Percentiles rank a stretch among this genome's conserved stretches.
Evolutionary conservation across 2,113 vertebrate genomes (phyloP).

Genomic region (Catharus fuscescens): DNA sequence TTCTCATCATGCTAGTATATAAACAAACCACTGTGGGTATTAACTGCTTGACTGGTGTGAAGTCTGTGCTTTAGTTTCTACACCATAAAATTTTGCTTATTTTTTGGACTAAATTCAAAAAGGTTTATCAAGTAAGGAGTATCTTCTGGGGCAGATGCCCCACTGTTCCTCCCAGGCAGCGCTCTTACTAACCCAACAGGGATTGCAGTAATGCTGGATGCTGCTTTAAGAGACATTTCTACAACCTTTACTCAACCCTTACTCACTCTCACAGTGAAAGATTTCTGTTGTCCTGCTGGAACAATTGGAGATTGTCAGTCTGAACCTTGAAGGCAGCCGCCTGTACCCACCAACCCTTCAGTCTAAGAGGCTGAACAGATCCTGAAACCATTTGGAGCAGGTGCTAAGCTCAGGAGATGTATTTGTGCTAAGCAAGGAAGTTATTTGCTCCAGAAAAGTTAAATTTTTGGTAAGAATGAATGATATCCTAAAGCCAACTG

Average conservation of each 20-base stretch:
- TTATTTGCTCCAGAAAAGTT: neutral
- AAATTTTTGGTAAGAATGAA: conserved; percentile 68
- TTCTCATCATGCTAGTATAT: neutral
- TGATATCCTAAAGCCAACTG: conserved; percentile 40
- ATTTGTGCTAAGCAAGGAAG: neutral
- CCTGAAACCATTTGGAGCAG: neutral
- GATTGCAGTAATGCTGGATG: neutral
- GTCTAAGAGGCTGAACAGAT: neutral
- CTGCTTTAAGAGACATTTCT: neutral
- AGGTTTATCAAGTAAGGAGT: neutral
- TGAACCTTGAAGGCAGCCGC: neutral
- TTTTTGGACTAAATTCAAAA: neutral
- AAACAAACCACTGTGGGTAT: neutral
- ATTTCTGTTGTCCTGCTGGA: neutral
- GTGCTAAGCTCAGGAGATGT: neutral
- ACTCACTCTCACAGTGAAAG: neutral
- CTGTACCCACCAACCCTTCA: neutral
- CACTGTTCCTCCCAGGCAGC: neutral
- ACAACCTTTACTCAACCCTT: neutral
- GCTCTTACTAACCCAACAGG: neutral
- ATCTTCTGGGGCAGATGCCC: neutral
- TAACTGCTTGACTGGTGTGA: neutral
- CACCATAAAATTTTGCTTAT: neutral
- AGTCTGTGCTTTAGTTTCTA: neutral
- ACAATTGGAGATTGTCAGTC: neutral